Evolutionary conservation across 2,113 vertebrate species (phyloP).

Genomic region (Microtus pennsylvanicus): DNA sequence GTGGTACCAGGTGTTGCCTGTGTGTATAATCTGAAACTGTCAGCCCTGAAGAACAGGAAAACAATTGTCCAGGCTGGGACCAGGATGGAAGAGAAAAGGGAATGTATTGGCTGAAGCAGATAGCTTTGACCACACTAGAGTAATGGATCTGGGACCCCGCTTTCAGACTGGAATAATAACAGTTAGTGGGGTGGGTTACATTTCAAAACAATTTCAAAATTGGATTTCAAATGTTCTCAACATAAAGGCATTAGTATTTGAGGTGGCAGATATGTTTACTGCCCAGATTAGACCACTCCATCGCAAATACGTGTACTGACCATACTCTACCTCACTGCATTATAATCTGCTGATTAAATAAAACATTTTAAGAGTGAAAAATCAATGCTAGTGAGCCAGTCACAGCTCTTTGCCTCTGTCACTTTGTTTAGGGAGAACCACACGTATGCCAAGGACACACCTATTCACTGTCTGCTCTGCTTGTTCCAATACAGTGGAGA

Average conservation of each 20-base stretch:
- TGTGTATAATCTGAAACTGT: neutral
- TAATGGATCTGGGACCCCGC: neutral
- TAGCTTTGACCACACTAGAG: neutral
- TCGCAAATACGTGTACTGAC: neutral
- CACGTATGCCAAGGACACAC: neutral
- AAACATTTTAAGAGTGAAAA: neutral
- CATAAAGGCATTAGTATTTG: neutral
- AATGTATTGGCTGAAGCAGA: neutral
- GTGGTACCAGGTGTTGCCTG: too few relatives aligned
- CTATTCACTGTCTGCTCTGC: neutral
- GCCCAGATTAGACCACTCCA: neutral
- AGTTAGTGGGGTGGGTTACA: neutral
- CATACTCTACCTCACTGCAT: neutral
- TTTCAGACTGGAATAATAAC: neutral
- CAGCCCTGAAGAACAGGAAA: neutral
- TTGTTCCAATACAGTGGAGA: neutral
- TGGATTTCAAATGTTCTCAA: neutral
- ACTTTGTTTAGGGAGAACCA: neutral
- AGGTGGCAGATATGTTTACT: neutral
- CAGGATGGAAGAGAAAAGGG: neutral
- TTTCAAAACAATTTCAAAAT: neutral
- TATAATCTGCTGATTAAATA: neutral
- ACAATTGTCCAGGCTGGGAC: neutral
- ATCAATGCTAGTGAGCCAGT: neutral
- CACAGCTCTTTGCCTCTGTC: neutral